Base-by-base conservation (phyloP, 2,113 vertebrate genomes). In the Phalacrocorax brasilianus region DNA sequence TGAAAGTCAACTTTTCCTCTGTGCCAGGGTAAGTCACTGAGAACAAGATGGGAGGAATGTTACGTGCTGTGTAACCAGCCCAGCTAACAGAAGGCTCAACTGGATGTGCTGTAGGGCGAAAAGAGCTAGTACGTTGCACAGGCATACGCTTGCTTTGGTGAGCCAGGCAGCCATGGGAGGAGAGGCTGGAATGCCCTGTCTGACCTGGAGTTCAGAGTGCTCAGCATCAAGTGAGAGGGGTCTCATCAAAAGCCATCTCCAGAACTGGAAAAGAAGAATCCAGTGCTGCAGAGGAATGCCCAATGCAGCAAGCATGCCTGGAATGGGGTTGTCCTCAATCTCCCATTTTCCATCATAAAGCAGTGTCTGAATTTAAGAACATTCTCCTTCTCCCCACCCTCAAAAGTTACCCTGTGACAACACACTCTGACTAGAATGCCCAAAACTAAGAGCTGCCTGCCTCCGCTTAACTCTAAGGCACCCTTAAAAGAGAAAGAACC, bases 401-500 rank as follows among this genome's bases (percentile, higher is more conserved):
- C 85, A 49, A 15, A 72, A 45, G n/a, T 23, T 61, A 15, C 35
- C 65, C 68, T 63, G 38, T 78, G 85, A 42, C 52, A 79, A 47
- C 33, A 49, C 52, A n/a, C 47, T 21, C 8, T 21, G 45, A 85
- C 40, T 18, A 84, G 53, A 95, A 91, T 55, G 81, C 86, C 96
- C 85, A 27, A 47, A 76, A 91, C 62, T 6, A 87, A 76, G 59
- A 91, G 84, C 84, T 89, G 67, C 87, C 66, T 82, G 68, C 73
- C 59, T 93, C 81, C 91, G 89, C 59, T 53, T 47, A 67, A 87
- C 92, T 85, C 83, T 85, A 95, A 95, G 94, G 95, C 91, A 97
- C 94, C 93, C 94, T 95, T 85, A 45, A 50, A 71, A 74, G 67
- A 92, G 40, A 72, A 89, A 88, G 47, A 86, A 59, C 47, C 79